Evolutionary conservation across 2,797 vertebrate genomes (phyloP).

Genomic region (Lithobates pipiens): DNA sequence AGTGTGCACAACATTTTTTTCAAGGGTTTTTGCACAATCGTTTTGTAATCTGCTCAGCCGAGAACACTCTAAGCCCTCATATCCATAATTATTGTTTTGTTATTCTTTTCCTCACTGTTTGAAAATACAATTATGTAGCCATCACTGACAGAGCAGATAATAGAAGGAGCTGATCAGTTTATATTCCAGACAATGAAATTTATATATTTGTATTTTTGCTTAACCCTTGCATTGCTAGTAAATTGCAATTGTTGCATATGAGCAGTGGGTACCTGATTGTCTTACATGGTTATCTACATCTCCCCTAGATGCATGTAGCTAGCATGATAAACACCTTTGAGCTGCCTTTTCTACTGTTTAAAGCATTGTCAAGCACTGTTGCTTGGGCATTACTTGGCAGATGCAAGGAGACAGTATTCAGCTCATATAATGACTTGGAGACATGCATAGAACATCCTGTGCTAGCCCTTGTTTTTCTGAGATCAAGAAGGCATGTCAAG

Average conservation of each 20-base stretch:
- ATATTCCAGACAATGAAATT: slow-evolving; percentile 19
- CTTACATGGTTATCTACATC: too few species aligned
- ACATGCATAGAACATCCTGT: too few species aligned
- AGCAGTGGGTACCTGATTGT: too few species aligned
- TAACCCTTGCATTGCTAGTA: not conserved
- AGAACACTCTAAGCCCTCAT: slow-evolving; percentile 42
- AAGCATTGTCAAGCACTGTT: not conserved
- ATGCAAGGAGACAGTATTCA: too few species aligned
- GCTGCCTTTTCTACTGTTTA: too few species aligned
- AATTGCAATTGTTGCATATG: not conserved
- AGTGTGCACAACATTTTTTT: slow-evolving; percentile 27
- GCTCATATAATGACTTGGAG: too few species aligned
- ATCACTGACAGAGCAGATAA: slow-evolving; percentile 38
- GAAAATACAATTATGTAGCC: slow-evolving; percentile 46
- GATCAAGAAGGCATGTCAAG: too few species aligned
- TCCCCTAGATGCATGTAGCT: too few species aligned
- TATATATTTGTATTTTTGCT: not conserved
- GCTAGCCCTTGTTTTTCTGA: too few species aligned
- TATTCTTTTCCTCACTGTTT: slow-evolving; percentile 39
- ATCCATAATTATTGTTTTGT: slow-evolving; percentile 52
- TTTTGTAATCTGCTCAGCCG: slow-evolving; percentile 33
- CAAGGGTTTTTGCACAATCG: slow-evolving; percentile 38
- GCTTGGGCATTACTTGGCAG: not conserved
- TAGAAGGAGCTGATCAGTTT: slow-evolving; percentile 29
- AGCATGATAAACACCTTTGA: too few species aligned